These are phyloP conservation scores for Polylopha cassiicola DNA, from an alignment of 2,888 invertebrate species.

Conservation along the genomic window DNA sequence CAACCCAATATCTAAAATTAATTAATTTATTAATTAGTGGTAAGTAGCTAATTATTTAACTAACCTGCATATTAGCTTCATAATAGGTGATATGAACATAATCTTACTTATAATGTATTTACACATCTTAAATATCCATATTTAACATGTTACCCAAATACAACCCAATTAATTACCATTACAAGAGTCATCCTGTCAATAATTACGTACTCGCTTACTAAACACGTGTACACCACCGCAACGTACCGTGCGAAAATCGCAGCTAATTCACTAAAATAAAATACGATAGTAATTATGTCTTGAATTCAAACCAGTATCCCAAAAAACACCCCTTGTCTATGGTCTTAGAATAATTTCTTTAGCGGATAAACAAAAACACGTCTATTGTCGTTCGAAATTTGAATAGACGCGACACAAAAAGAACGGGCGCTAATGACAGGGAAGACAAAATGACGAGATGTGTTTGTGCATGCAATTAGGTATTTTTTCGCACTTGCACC, in stretches of 20 bases:
- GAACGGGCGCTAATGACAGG: constrained; percentile 67
- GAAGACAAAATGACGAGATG: constrained; percentile 52
- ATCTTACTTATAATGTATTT: not conserved
- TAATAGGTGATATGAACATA: not conserved
- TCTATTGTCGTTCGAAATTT: constrained; percentile 60
- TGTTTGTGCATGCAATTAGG: constrained; percentile 67
- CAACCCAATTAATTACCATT: constrained; percentile 19
- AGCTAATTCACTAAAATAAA: constrained; percentile 42
- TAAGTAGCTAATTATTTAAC: no score
- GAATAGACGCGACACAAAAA: constrained; percentile 48
- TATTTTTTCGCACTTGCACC: constrained; percentile 62
- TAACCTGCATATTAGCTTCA: no score
- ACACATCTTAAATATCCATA: not conserved
- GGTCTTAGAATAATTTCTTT: constrained; percentile 47
- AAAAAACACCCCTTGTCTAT: constrained; percentile 41
- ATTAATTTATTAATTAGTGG: no score
- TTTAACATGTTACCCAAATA: constrained; percentile 7
- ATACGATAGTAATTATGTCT: constrained; percentile 59
- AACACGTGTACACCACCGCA: constrained; percentile 41
- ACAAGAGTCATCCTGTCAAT: constrained; percentile 36
- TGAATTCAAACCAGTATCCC: constrained; percentile 30
- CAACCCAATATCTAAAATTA: no score
- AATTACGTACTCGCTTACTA: constrained; percentile 56
- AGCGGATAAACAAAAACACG: constrained; percentile 69
- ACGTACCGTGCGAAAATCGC: constrained; percentile 57